Evolutionary conservation across 2,888 invertebrate species (phyloP), one percentile per base, ranked within the genome.

Genomic region (Pherbina coryleti): DNA sequence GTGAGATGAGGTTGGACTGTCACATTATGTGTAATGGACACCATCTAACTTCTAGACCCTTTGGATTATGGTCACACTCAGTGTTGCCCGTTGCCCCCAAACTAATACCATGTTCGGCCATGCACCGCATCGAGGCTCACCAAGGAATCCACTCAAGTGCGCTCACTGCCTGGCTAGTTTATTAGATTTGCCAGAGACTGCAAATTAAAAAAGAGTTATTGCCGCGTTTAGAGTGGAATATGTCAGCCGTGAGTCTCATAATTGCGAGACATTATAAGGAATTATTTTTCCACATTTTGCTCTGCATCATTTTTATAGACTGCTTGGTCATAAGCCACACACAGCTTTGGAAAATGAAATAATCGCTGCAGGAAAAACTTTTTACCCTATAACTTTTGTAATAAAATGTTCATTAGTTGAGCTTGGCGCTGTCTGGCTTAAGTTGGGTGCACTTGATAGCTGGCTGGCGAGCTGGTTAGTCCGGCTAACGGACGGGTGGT

Each of bases 391-490:
- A 87, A 87, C 84, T 86, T 87, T 87, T 83, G 85, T 81, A 86
- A 87, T 87, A 86, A 87, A 87, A 87, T 84, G 86, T 86, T 86
- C 86, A 87, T 87, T 87, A 87, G 85, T 82, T 82, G 80, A 49
- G 64, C 17, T 64, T 11, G 19, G 1, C 34, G 64, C 49, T 44
- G 37, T n/a, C 37, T 67, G 67, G 67, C n/a, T 19, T 37, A 44
- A 19, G 19, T 2, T 11, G 67, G 19, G 19, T 22, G 37, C 37
- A 14, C 5, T 37, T 28, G 25, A 14, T 62, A 22, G 62, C 28
- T 64, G 64, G 34, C 11, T 53, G 17, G 28, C 22, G 31, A 51
- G 17, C 19, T 49, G 19, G 70, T 22, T 19, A 49, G 49, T 19
- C 22, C 17, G 28, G 49, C 49, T 49, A 49, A 44, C 14, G n/a